These are phyloP conservation scores for Python bivittatus DNA, from an alignment of 2,113 vertebrate genomes.

Conservation along the genomic window DNA sequence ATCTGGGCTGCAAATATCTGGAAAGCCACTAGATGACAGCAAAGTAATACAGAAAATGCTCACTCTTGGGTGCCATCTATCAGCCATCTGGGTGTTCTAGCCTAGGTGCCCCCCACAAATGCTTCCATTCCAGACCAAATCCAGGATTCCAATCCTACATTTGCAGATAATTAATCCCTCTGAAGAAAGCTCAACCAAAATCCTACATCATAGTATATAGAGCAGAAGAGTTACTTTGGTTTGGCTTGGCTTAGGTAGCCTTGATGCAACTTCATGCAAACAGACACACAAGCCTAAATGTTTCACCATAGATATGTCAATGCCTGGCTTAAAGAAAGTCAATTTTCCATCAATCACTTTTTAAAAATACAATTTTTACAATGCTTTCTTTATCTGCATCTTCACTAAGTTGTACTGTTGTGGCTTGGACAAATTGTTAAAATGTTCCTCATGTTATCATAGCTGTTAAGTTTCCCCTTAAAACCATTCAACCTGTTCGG, in stretches of 20 bases:
- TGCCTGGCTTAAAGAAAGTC: background rate
- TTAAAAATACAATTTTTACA: background rate
- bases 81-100: background rate
- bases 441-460: constrained; percentile 26
- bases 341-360: background rate
- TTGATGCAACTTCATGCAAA: constrained; percentile 22
- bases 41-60: background rate
- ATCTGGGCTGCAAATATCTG: too few species aligned
- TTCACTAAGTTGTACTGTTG: constrained; percentile 32
- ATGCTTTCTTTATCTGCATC: background rate
- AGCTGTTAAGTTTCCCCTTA: constrained; percentile 71
- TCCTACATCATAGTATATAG: background rate
- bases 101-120: background rate
- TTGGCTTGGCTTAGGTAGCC: background rate
- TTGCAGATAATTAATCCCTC: background rate
- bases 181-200: background rate
- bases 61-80: background rate
- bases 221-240: background rate
- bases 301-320: background rate
- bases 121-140: background rate
- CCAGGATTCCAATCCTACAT: background rate
- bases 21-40: too few species aligned
- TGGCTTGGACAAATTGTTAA: constrained; percentile 45
- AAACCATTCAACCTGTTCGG: constrained; percentile 76
- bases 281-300: background rate